phyloP scores from a whole-genome alignment of 2,888 invertebrate species.

The Meganola albula region DNA sequence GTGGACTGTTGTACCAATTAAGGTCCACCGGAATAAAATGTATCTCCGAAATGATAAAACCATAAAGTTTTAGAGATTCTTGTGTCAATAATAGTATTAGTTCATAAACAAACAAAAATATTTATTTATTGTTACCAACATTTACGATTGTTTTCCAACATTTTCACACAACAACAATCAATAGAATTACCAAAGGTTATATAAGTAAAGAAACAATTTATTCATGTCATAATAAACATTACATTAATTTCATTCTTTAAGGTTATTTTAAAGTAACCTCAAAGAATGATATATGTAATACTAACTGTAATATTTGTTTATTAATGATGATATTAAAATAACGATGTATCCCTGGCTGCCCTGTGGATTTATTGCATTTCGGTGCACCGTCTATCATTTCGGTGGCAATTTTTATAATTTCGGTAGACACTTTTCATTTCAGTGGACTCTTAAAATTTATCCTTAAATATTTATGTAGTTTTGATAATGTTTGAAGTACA shows the following conservation, averaged over 20 bases:
- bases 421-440: conserved; percentile 3
- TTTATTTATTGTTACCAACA: neutral
- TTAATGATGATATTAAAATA: conserved; percentile 1
- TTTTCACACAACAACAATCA: conserved; percentile 1
- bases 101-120: neutral
- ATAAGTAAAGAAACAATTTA: neutral
- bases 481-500: conserved; percentile 1
- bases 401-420: conserved; percentile 3
- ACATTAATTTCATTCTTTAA: conserved; percentile 1
- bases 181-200: neutral
- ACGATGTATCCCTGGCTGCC: conserved; percentile 1
- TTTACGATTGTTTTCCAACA: conserved; percentile 1
- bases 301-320: conserved; percentile 1
- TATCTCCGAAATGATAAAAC: too few species aligned
- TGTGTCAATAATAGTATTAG: too few species aligned
- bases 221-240: conserved; percentile 1
- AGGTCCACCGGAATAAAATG: too few species aligned
- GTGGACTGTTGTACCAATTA: too few species aligned
- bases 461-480: conserved; percentile 6
- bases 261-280: conserved; percentile 1
- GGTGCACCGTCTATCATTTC: conserved; percentile 3
- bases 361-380: conserved; percentile 3
- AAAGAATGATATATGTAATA: conserved; percentile 1
- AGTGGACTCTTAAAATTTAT: conserved; percentile 3
- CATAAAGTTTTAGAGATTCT: too few species aligned